These are phyloP conservation scores for Chelonoidis abingdonii DNA, from an alignment of 2,113 vertebrate species.

Conservation along the genomic window DNA sequence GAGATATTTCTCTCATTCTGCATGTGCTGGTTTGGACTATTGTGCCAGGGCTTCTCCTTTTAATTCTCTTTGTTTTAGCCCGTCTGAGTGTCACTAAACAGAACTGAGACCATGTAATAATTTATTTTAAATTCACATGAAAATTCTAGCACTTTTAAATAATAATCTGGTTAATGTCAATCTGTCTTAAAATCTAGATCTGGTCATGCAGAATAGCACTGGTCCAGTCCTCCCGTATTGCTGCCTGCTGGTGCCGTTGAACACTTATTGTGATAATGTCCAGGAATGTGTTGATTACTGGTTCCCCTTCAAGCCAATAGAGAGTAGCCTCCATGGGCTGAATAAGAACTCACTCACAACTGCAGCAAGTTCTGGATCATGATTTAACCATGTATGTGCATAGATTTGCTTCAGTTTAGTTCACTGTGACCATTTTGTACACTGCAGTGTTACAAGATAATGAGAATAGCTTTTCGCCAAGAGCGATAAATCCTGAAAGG, in stretches of 20 bases:
- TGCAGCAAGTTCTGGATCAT: neutral
- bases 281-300: neutral
- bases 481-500: neutral
- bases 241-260: neutral
- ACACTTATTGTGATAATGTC: neutral
- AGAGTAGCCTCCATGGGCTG: neutral
- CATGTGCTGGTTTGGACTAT: neutral
- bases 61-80: too few relatives aligned
- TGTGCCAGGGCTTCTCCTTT: neutral
- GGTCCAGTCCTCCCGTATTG: neutral
- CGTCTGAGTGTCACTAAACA: neutral
- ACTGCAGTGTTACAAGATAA: neutral
- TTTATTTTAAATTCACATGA: neutral
- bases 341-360: neutral
- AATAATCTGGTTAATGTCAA: neutral
- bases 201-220: neutral
- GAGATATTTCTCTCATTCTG: neutral
- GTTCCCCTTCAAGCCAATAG: neutral
- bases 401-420: neutral
- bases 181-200: neutral
- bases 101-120: neutral
- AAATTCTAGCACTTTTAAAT: neutral
- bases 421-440: fast-evolving
- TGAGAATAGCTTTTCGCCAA: neutral
- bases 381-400: neutral